Percentiles rank a stretch among this genome's conserved stretches.
Conservation (phyloP, 2,888 invertebrate species). For the Scaptodrosophila latifasciaeformis region DNA sequence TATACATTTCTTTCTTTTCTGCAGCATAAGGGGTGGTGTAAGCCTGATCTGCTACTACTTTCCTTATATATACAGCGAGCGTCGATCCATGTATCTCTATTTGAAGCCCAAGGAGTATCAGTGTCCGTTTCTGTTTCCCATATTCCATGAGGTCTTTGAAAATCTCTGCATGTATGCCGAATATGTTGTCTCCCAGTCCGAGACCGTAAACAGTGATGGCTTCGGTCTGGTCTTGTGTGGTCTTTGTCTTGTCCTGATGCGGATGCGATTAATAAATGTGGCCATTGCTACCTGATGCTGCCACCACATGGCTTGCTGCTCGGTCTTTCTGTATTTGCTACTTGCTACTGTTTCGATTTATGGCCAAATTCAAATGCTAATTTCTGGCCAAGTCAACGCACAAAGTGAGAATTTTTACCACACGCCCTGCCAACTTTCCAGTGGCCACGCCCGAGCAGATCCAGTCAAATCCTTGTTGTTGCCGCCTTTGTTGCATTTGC, state of each 20-base stretch:
- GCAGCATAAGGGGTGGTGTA: neutral
- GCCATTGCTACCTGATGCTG: neutral
- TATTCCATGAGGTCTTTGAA: neutral
- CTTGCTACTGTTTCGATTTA: slow-evolving; percentile 43
- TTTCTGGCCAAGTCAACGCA: slow-evolving; percentile 47
- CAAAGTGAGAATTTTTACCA: neutral
- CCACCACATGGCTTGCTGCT: slow-evolving; percentile 5
- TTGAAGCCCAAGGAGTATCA: neutral
- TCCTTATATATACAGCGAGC: neutral
- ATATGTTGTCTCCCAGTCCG: neutral
- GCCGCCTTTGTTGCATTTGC: slow-evolving; percentile 2
- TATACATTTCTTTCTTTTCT: too few species aligned
- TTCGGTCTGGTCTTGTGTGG: too few species aligned
- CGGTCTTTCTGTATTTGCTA: slow-evolving; percentile 12
- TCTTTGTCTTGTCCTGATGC: too few species aligned
- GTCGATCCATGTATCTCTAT: neutral
- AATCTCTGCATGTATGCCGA: neutral
- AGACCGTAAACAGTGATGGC: neutral
- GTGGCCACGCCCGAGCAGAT: slow-evolving; percentile 32
- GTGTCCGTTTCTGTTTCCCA: slow-evolving; percentile 4
- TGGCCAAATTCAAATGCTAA: slow-evolving; percentile 46
- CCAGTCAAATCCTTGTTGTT: neutral
- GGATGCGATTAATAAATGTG: neutral
- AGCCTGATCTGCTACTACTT: slow-evolving; percentile 2
- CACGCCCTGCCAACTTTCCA: slow-evolving; percentile 32